These are phyloP conservation scores for Apteryx mantelli DNA, from an alignment of 2,113 vertebrate species.

Conservation along the genomic window DNA sequence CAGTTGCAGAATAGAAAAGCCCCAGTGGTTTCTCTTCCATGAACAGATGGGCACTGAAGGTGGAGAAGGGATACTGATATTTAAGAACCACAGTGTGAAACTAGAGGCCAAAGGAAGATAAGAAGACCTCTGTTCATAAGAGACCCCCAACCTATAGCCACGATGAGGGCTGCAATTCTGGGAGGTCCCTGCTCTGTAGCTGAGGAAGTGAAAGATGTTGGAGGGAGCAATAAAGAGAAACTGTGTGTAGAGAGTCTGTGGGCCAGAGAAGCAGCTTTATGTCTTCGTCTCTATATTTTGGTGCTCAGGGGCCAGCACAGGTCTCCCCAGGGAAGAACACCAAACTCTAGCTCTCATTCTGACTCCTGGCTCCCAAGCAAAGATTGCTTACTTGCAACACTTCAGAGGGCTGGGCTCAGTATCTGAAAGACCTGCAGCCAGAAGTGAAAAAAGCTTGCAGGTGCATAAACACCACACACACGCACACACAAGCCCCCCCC, in stretches of 20 bases:
- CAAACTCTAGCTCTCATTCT: background rate
- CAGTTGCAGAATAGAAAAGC: background rate
- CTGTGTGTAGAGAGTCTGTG: background rate
- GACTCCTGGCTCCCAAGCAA: background rate
- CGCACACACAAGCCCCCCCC: background rate
- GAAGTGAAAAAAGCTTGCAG: background rate
- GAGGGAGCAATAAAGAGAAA: background rate
- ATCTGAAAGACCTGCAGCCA: background rate
- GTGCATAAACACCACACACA: background rate
- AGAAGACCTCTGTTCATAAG: background rate
- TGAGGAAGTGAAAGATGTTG: background rate
- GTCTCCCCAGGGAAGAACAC: background rate
- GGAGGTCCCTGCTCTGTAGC: background rate
- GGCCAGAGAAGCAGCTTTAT: background rate
- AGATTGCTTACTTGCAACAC: background rate
- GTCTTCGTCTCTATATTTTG: background rate
- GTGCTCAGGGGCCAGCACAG: background rate
- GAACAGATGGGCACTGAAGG: background rate
- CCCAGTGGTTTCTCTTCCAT: background rate
- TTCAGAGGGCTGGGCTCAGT: background rate
- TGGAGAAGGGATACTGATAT: background rate
- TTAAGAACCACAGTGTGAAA: background rate
- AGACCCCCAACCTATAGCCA: background rate
- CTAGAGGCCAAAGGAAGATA: background rate
- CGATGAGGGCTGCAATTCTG: background rate